phyloP scores from a whole-genome alignment of 2,113 vertebrate species.

The Silurus glanis region DNA sequence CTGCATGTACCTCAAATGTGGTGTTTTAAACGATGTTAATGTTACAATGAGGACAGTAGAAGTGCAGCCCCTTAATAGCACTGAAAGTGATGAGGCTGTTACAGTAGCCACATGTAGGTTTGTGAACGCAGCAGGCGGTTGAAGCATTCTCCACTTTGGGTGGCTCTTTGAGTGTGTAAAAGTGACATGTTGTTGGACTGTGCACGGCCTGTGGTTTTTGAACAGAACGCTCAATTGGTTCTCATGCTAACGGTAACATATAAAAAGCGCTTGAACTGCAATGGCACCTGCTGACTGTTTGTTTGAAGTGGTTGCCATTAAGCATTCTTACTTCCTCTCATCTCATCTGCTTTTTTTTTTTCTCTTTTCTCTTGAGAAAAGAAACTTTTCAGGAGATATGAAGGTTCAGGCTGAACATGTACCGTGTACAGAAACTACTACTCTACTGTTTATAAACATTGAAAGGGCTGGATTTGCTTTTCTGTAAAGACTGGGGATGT shows the following conservation, averaged over 20 bases:
- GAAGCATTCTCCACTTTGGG: conserved; percentile 27
- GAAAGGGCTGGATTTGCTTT: background rate
- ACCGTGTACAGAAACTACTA: background rate
- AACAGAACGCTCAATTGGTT: background rate
- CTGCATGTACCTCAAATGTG: background rate
- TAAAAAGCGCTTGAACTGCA: conserved; percentile 24
- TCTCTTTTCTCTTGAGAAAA: conserved; percentile 62
- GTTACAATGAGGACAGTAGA: conserved; percentile 2
- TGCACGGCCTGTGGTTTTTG: conserved; percentile 41
- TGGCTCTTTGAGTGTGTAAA: background rate
- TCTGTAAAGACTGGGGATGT: background rate
- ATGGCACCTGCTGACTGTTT: conserved; percentile 31
- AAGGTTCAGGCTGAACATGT: background rate
- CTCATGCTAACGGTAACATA: conserved; percentile 43
- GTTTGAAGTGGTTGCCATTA: conserved; percentile 39
- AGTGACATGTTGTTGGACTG: conserved; percentile 23
- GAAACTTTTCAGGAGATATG: background rate
- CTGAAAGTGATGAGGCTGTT: background rate
- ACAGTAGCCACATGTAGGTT: background rate
- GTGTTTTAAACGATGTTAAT: background rate
- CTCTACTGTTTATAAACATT: background rate
- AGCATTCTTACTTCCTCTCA: background rate
- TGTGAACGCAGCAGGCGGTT: conserved; percentile 36
- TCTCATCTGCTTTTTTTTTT: conserved; percentile 28
- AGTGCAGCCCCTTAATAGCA: background rate